Percentiles rank a stretch among this genome's conserved stretches.
Evolutionary conservation across 2,797 vertebrate species (phyloP).

Genomic region (Micrastur ruficollis): DNA sequence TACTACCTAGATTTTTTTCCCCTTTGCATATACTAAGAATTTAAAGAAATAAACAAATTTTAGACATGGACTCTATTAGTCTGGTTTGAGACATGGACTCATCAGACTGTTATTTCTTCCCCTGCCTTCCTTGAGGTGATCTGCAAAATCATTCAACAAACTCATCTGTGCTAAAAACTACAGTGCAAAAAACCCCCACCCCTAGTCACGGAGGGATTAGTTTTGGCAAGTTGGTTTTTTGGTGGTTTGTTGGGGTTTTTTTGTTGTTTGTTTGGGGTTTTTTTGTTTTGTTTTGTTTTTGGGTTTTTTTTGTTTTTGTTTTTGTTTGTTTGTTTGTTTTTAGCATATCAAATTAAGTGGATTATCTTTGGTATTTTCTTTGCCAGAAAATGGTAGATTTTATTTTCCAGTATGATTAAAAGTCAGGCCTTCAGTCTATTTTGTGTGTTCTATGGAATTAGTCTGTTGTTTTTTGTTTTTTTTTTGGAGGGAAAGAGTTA

Average conservation of each 20-base stretch:
- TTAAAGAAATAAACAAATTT: not conserved
- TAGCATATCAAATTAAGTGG: not conserved
- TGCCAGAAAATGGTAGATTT: not conserved
- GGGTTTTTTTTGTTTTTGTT: no score
- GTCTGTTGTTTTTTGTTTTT: not conserved
- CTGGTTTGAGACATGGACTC: not conserved
- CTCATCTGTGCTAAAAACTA: not conserved
- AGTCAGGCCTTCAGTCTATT: not conserved
- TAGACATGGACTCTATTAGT: not conserved
- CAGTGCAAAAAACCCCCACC: not conserved
- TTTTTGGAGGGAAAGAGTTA: not conserved
- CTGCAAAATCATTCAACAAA: not conserved
- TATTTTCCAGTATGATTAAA: not conserved
- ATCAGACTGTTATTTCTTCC: not conserved
- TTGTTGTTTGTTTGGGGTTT: no score
- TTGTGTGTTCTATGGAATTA: not conserved
- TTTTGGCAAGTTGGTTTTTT: not conserved
- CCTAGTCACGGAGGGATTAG: not conserved
- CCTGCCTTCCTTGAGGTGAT: not conserved
- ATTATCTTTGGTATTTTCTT: not conserved
- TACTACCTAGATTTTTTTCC: not conserved
- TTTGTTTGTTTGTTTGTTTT: no score
- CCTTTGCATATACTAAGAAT: not conserved
- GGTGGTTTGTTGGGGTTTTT: no score
- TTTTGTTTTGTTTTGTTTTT: not conserved